Conservation (phyloP, 2,797 vertebrate genomes). For the Tinamus major region DNA sequence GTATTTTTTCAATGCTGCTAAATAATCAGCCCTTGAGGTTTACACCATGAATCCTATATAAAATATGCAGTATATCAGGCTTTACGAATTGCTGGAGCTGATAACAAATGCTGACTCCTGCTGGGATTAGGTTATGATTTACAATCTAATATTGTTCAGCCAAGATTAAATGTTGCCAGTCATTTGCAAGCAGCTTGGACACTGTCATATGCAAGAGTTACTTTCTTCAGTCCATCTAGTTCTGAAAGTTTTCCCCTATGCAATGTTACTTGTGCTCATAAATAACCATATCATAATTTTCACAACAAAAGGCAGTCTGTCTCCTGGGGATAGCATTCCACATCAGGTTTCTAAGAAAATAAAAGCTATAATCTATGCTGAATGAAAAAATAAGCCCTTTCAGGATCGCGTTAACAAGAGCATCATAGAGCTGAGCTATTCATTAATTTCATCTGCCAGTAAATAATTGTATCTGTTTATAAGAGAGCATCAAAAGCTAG, state of each 20-base stretch:
- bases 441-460: not conserved
- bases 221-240: not conserved
- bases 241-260: not conserved
- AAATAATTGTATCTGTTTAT: not conserved
- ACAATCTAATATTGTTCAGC: slow-evolving; percentile 17
- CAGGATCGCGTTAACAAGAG: not conserved
- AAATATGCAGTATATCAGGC: not conserved
- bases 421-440: not conserved
- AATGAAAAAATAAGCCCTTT: not conserved
- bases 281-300: not conserved
- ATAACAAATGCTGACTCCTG: not conserved
- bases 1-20: not conserved
- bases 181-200: slow-evolving; percentile 10
- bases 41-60: not conserved
- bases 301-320: not conserved
- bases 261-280: not conserved
- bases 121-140: slow-evolving; percentile 19
- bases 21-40: not conserved
- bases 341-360: not conserved
- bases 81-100: not conserved
- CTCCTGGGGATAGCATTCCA: not conserved
- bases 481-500: not conserved
- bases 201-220: not conserved
- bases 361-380: not conserved
- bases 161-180: slow-evolving; percentile 16